These are phyloP conservation scores for Trachops cirrhosus DNA, from an alignment of 2,797 vertebrate species.

Conservation along the genomic window DNA sequence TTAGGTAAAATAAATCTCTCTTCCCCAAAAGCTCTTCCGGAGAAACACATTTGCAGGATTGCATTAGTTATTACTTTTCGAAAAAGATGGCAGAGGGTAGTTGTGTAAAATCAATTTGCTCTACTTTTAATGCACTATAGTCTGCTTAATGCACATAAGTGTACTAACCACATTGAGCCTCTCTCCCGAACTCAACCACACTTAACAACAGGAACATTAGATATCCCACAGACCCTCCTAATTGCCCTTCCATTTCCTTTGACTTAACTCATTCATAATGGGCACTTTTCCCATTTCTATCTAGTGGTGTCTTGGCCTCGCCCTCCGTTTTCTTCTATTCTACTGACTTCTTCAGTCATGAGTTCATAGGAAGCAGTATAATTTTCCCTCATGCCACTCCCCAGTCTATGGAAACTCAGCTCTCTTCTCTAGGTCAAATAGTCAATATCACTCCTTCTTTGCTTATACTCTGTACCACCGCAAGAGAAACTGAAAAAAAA, in stretches of 20 bases:
- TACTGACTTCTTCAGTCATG: not conserved
- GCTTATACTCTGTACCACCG: not conserved
- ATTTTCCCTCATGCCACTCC: not conserved
- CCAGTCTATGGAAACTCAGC: not conserved
- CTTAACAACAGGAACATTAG: conserved; percentile 43
- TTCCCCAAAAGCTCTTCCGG: conserved; percentile 31
- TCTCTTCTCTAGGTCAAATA: not conserved
- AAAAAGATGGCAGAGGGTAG: conserved; percentile 57
- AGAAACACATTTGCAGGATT: conserved; percentile 54
- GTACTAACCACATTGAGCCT: conserved; percentile 38
- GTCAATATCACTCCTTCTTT: not conserved
- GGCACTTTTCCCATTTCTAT: not conserved
- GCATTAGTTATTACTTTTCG: conserved; percentile 62
- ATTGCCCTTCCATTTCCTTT: conserved; percentile 51
- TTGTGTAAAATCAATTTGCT: conserved; percentile 65
- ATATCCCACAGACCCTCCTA: conserved; percentile 25
- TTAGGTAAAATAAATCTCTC: conserved; percentile 14
- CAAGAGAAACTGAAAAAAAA: not conserved
- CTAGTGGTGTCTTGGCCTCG: not conserved
- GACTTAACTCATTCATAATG: conserved; percentile 21
- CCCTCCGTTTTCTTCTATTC: not conserved
- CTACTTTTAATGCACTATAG: conserved; percentile 50
- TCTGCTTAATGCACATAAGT: conserved; percentile 62
- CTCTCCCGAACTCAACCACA: conserved; percentile 47
- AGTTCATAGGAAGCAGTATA: not conserved